phyloP scores from a whole-genome alignment of 2,113 vertebrate species.

The Cynocephalus volans region DNA sequence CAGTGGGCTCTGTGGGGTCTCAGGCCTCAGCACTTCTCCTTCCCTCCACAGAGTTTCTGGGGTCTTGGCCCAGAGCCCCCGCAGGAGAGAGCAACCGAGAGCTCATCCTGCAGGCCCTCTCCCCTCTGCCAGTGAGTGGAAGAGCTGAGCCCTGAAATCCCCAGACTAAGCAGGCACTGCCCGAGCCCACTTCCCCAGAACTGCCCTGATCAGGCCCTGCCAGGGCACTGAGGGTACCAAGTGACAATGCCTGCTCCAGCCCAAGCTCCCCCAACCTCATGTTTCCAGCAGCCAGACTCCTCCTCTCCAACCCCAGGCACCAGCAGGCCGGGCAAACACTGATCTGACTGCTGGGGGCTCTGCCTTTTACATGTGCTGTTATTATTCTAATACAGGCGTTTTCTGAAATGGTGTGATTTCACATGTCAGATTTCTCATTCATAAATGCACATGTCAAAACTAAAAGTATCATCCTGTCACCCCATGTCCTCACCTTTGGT shows the following conservation, averaged over 20 bases:
- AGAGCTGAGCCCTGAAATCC: background rate
- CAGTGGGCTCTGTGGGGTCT: background rate
- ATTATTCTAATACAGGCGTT: background rate
- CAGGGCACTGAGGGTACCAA: too few relatives aligned
- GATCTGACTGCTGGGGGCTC: fast-evolving
- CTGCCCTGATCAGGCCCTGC: background rate
- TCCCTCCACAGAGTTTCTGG: background rate
- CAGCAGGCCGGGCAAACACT: too few relatives aligned
- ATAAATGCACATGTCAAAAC: background rate
- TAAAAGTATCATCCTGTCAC: fast-evolving
- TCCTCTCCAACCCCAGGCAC: background rate
- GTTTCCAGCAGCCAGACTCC: background rate
- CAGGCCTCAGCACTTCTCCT: background rate
- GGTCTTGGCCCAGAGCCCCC: background rate
- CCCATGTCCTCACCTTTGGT: background rate
- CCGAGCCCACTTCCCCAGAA: background rate
- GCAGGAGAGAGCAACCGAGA: background rate
- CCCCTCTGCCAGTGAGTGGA: background rate
- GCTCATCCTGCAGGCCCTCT: background rate
- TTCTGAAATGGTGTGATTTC: fast-evolving
- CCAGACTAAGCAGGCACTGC: background rate
- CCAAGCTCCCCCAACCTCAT: background rate
- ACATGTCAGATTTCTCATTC: too few relatives aligned
- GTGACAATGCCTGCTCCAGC: too few relatives aligned
- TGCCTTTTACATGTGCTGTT: fast-evolving